phyloP scores from a whole-genome alignment of 2,113 vertebrate species.

The Vireo altiloquus region DNA sequence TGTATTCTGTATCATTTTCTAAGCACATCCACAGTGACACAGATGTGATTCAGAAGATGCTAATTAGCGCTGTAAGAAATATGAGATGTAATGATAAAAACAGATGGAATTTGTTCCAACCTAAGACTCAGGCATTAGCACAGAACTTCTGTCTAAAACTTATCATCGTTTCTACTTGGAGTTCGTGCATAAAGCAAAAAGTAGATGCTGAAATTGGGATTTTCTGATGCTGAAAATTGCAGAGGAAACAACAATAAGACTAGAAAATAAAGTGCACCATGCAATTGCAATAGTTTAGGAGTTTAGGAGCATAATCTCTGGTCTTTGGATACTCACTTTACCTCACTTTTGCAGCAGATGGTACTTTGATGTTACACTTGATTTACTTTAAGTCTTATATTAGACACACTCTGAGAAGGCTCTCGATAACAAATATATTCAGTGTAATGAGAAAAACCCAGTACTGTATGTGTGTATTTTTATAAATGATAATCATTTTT shows the following conservation, averaged over 20 bases:
- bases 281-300: neutral
- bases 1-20: neutral
- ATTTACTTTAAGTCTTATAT: neutral
- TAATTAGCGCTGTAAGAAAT: neutral
- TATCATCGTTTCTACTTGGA: neutral
- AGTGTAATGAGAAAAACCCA: neutral
- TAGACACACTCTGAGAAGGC: neutral
- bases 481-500: neutral
- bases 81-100: neutral
- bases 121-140: neutral
- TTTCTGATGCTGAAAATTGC: neutral
- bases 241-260: neutral
- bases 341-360: neutral
- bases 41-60: neutral
- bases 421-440: neutral
- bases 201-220: neutral
- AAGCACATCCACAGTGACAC: neutral
- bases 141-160: neutral
- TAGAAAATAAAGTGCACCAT: neutral
- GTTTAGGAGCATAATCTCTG: neutral
- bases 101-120: neutral
- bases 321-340: neutral
- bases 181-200: neutral
- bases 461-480: neutral
- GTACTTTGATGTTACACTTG: neutral